A percentile compares a stretch with the other conserved stretches of the same genome.
Evolutionary conservation across 2,888 invertebrate genomes (phyloP).

Genomic region (Allolobophora icterica): DNA sequence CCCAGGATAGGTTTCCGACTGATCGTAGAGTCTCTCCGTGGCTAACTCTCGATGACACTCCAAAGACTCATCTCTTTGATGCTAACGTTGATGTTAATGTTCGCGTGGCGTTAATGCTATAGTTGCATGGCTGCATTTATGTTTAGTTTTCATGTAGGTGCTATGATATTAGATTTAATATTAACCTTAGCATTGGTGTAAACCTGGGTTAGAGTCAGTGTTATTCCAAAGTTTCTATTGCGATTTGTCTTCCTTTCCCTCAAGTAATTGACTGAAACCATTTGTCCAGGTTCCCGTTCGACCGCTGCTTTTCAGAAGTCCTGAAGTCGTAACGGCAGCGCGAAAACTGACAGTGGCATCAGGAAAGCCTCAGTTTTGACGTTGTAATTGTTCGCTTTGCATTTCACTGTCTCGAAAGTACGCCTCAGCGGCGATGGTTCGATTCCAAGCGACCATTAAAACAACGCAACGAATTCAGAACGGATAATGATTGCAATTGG

Average conservation of each 20-base stretch:
- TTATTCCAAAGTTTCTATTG: too few relatives aligned
- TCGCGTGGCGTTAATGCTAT: neutral
- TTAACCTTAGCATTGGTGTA: neutral
- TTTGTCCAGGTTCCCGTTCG: neutral
- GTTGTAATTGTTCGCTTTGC: neutral
- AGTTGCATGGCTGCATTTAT: neutral
- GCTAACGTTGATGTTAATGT: neutral
- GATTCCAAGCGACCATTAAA: neutral
- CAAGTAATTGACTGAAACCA: neutral
- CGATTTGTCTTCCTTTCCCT: neutral
- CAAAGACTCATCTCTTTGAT: neutral
- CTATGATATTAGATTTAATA: neutral
- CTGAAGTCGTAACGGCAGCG: neutral
- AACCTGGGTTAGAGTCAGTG: too few relatives aligned
- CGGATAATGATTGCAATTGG: neutral
- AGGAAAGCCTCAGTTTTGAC: neutral
- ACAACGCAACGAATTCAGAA: neutral
- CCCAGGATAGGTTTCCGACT: too few relatives aligned
- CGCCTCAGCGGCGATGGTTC: neutral
- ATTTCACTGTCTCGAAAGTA: neutral
- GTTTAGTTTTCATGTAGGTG: neutral
- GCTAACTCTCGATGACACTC: too few relatives aligned
- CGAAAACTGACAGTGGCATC: conserved; percentile 7
- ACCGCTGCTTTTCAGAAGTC: neutral
- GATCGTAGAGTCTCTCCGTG: too few relatives aligned